phyloP scores from a whole-genome alignment of 2,797 vertebrate species.

The Oreochromis mossambicus region DNA sequence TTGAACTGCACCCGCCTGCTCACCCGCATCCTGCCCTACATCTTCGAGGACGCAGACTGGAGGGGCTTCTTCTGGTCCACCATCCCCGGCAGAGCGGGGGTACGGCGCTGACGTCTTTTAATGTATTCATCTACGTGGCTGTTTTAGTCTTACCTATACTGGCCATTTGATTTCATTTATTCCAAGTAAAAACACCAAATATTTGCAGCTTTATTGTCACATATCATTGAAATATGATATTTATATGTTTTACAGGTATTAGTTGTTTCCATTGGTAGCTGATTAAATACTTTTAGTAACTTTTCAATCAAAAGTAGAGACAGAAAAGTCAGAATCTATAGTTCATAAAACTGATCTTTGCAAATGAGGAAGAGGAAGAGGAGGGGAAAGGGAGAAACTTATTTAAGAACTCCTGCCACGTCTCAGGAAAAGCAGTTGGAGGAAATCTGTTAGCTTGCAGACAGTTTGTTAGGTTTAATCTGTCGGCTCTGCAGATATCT shows the following conservation, averaged over 20 bases:
- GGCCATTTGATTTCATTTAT: accelerated
- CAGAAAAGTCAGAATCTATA: not conserved
- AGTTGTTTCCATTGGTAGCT: not conserved
- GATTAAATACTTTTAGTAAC: not conserved
- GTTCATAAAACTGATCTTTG: not conserved
- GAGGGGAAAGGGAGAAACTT: accelerated
- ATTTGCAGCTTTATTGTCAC: not conserved
- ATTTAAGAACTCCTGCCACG: not conserved
- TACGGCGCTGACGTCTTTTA: slow-evolving; percentile 43
- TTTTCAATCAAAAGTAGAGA: not conserved
- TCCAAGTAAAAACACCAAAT: not conserved
- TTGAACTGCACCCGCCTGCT: slow-evolving; percentile 89
- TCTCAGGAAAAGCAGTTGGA: not conserved
- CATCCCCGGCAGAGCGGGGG: slow-evolving; percentile 85
- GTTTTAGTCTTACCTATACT: not conserved
- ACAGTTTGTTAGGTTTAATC: not conserved
- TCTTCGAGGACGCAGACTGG: slow-evolving; percentile 96
- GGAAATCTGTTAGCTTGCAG: not conserved
- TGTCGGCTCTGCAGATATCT: slow-evolving; percentile 2
- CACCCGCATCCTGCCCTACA: slow-evolving; percentile 90
- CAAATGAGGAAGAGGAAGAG: accelerated
- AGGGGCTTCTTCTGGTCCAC: slow-evolving; percentile 97
- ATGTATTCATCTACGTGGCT: not conserved
- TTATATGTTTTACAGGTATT: not conserved
- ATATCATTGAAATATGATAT: not conserved